Evolutionary conservation across 92 coral and sea anemone genomes (phyloP).

Genomic region (Paramuricea clavata): DNA sequence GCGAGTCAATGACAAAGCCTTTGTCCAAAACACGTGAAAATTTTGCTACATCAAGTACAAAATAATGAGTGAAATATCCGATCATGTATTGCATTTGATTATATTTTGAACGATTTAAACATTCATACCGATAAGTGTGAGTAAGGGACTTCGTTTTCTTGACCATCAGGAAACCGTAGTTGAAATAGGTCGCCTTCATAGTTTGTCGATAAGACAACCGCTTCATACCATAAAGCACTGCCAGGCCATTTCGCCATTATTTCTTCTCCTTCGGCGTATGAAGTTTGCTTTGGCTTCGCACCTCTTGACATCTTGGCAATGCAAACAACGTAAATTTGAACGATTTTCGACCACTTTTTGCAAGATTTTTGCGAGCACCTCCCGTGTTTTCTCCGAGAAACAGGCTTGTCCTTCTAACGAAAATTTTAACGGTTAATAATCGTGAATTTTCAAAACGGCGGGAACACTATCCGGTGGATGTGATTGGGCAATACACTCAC

Average conservation of each 20-base stretch:
- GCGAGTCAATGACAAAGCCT: not conserved
- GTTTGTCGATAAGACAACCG: conserved; percentile 54
- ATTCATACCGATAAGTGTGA: conserved; percentile 82
- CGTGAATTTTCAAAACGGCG: conserved; percentile 53
- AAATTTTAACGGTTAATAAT: conserved; percentile 46
- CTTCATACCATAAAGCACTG: conserved; percentile 87
- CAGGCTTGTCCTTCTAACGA: not conserved
- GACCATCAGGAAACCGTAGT: conserved; percentile 65
- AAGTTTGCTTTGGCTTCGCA: not conserved
- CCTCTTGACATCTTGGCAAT: not conserved
- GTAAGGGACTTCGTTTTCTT: conserved; percentile 64
- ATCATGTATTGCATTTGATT: not conserved
- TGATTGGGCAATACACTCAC: conserved; percentile 39
- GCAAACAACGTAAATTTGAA: not conserved
- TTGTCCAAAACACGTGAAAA: conserved; percentile 8
- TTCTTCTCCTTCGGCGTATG: conserved; percentile 74
- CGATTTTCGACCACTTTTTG: not conserved
- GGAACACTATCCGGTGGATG: not conserved
- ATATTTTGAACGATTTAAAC: not conserved
- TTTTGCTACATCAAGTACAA: conserved; percentile 10
- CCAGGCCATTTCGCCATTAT: conserved; percentile 97
- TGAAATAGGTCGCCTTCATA: conserved; percentile 35
- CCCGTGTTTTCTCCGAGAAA: not conserved
- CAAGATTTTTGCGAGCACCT: not conserved
- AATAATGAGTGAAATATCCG: not conserved